Conservation (phyloP, 2,113 vertebrate species). For the Lontra canadensis region DNA sequence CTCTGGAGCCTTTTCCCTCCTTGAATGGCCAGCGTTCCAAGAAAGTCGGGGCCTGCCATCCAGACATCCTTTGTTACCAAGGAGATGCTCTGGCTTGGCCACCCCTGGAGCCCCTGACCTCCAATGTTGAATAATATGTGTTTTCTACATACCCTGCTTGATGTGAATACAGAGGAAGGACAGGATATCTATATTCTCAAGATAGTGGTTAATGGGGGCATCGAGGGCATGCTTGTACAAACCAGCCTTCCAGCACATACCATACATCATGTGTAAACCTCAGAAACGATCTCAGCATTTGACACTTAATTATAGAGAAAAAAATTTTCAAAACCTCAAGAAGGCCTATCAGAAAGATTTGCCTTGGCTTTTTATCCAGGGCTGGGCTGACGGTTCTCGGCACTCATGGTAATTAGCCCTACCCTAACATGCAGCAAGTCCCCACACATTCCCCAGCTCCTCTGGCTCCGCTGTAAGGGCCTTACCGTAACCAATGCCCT, state of each 20-base stretch:
- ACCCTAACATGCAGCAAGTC: neutral
- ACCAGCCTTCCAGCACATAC: neutral
- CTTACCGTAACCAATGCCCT: neutral
- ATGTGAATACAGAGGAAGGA: neutral
- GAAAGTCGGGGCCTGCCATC: neutral
- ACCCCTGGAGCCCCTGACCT: neutral
- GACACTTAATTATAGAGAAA: slow-evolving; percentile 63
- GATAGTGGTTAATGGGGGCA: neutral
- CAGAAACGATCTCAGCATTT: slow-evolving; percentile 47
- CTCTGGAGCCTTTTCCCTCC: neutral
- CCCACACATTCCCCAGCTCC: neutral
- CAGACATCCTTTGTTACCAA: neutral
- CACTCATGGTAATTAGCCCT: slow-evolving; percentile 40
- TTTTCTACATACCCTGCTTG: neutral
- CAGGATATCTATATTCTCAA: neutral
- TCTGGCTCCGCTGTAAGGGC: neutral
- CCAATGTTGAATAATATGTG: neutral
- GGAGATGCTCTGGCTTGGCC: neutral
- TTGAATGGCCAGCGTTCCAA: neutral
- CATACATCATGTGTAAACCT: slow-evolving; percentile 1
- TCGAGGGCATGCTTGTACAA: neutral
- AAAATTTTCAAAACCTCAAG: slow-evolving; percentile 16
- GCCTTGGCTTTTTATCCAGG: slow-evolving; percentile 22
- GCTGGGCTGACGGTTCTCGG: neutral
- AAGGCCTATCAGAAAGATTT: slow-evolving; percentile 56